A percentile compares a stretch with the other conserved stretches of the same genome.
Conservation (phyloP, 2,797 vertebrate genomes). For the Neosilurus mollespiculum region DNA sequence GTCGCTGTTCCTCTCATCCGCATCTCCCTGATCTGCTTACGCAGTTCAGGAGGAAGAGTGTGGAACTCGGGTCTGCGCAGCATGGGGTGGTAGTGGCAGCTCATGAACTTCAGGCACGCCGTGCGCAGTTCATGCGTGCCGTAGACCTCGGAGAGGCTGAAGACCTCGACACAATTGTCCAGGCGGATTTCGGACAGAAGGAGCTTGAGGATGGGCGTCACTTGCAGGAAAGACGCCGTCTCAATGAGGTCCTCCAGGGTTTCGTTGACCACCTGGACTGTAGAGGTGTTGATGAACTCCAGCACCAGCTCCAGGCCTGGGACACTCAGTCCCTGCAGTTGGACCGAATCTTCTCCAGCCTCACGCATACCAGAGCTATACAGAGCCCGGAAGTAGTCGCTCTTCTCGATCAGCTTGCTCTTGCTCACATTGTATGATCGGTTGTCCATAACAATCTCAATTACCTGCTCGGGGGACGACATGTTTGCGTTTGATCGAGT, state of each 20-base stretch:
- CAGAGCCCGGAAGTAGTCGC: conserved; percentile 92
- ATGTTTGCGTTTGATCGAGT: conserved; percentile 57
- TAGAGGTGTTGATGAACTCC: conserved; percentile 90
- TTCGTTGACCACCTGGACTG: conserved; percentile 78
- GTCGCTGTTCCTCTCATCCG: conserved; percentile 84
- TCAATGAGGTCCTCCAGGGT: conserved; percentile 88
- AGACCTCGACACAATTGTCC: conserved; percentile 88
- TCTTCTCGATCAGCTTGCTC: conserved; percentile 91
- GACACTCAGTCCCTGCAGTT: conserved; percentile 88
- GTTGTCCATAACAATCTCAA: conserved; percentile 86
- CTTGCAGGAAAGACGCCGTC: conserved; percentile 90
- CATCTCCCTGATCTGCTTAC: conserved; percentile 78
- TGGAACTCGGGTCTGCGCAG: conserved; percentile 79
- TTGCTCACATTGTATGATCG: conserved; percentile 87
- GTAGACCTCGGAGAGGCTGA: conserved; percentile 85
- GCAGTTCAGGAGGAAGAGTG: conserved; percentile 69
- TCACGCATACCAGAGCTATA: conserved; percentile 97
- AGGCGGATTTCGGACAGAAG: conserved; percentile 82
- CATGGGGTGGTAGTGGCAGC: conserved; percentile 84
- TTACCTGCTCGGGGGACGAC: conserved; percentile 78
- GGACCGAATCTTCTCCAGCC: conserved; percentile 80
- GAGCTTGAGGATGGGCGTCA: conserved; percentile 85
- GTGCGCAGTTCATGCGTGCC: conserved; percentile 84
- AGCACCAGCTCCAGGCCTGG: conserved; percentile 88
- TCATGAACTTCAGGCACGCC: conserved; percentile 88